Evolutionary conservation across 2,797 vertebrate species (phyloP).

Genomic region (Lepus oiostolus): DNA sequence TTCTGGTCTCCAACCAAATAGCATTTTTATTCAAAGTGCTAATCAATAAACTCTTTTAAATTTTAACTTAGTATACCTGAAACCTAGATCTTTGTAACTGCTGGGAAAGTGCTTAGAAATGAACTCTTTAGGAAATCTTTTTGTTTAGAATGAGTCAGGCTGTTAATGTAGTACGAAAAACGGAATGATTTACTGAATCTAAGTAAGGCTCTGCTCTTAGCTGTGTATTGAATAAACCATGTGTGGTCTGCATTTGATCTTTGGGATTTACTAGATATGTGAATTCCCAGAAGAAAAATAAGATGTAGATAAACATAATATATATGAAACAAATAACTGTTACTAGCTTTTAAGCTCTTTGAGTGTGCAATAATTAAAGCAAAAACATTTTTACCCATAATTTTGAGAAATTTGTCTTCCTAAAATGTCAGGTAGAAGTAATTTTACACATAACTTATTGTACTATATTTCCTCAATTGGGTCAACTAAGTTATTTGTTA

Average conservation of each 20-base stretch:
- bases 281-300: not conserved
- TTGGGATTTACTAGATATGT: not conserved
- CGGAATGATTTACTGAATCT: constrained; percentile 4
- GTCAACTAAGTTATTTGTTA: not conserved
- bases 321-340: not conserved
- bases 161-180: constrained; percentile 15
- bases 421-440: not conserved
- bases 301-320: not conserved
- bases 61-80: not conserved
- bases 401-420: not conserved
- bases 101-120: not conserved
- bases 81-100: not conserved
- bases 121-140: not conserved
- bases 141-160: not conserved
- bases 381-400: not conserved
- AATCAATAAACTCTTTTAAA: not conserved
- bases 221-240: not conserved
- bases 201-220: not conserved
- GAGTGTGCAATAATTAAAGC: not conserved
- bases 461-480: not conserved
- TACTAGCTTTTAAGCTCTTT: constrained; percentile 14
- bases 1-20: not conserved
- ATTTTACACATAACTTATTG: not conserved
- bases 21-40: not conserved
- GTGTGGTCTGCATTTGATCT: not conserved